Base-by-base conservation (phyloP, 2,888 invertebrate species). In the Sericinus montela region DNA sequence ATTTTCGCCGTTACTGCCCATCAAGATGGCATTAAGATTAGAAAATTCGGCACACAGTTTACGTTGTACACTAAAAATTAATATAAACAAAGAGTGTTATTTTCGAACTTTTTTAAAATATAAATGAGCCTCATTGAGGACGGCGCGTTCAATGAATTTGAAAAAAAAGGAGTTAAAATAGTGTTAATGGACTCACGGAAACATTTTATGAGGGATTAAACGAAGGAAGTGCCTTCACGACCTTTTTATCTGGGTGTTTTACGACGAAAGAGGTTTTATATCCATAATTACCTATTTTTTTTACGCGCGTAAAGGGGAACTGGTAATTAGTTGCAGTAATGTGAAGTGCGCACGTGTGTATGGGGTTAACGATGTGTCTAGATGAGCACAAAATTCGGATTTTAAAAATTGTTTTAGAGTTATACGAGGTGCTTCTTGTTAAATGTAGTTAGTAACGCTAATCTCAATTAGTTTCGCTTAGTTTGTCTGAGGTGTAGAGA, bases 201-300 rank as follows among this genome's bases (percentile, higher is more conserved):
- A 72, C 69, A 74, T 84, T 87, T 85, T 82, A 85, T 76, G 76
- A 69, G 72, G 54, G 57, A 70, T 78, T 75, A 73, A 67, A 57
- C 65, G 61, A 64, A 84, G 85, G 85, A 87, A 85, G 86, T 85
- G 75, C 68, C 73, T 75, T 60, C 67, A 80, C 74, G 74, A 75
- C 75, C 75, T 80, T 84, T 86, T 84, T 84, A 83, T 83, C 80
- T 79, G 69, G 68, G 59, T 59, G 69, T 82, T 85, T 86, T 76
- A 86, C 69, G 84, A 71, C 68, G 57, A 73, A 74, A 76, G 81
- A 79, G 84, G 80, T 86, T 86, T 87, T 82, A 86, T 86, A 84
- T 75, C 70, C 83, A 81, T 85, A 85, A 86, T 86, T 81, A 84
- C 70, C 72, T 72, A 75, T 70, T 75, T 70, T n/a, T n/a, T 79